These are phyloP conservation scores for Lasioglossum malachurum DNA, from an alignment of 2,888 invertebrate species.

Conservation along the genomic window DNA sequence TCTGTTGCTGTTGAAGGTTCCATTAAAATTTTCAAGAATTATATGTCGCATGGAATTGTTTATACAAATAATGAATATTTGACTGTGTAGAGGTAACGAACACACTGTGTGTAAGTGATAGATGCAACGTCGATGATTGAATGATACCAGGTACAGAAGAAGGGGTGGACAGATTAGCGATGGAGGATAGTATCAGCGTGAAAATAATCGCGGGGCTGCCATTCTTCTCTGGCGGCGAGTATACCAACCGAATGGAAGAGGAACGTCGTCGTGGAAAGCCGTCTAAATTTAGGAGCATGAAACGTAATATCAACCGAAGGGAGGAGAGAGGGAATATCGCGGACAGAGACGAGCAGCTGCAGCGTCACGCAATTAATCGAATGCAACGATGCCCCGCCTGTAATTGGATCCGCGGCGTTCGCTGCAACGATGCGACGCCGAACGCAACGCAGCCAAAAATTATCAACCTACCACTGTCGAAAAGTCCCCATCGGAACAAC, in stretches of 20 bases:
- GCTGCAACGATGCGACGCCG: constrained; percentile 4
- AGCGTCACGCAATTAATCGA: constrained; percentile 70
- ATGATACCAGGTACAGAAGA: not conserved
- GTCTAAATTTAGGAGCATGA: constrained; percentile 69
- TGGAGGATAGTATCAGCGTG: constrained; percentile 28
- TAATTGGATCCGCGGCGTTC: constrained; percentile 63
- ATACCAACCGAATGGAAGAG: constrained; percentile 12
- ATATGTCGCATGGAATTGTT: too few relatives aligned
- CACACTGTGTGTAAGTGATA: not conserved
- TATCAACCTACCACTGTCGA: not conserved
- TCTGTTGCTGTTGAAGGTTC: too few relatives aligned
- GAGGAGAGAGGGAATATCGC: not conserved
- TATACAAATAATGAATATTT: too few relatives aligned
- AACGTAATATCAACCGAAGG: constrained; percentile 52
- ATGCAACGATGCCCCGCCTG: constrained; percentile 65
- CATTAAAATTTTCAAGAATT: too few relatives aligned
- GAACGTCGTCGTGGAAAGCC: constrained; percentile 38
- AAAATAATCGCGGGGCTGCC: not conserved
- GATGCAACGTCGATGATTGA: not conserved
- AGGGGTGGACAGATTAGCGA: not conserved
- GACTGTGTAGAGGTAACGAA: too few relatives aligned
- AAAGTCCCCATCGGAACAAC: not conserved
- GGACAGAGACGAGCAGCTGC: constrained; percentile 66
- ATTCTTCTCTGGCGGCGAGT: not conserved
- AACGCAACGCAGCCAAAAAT: not conserved